phyloP scores from a whole-genome alignment of 2,888 invertebrate genomes.

The Diaprepes abbreviatus region DNA sequence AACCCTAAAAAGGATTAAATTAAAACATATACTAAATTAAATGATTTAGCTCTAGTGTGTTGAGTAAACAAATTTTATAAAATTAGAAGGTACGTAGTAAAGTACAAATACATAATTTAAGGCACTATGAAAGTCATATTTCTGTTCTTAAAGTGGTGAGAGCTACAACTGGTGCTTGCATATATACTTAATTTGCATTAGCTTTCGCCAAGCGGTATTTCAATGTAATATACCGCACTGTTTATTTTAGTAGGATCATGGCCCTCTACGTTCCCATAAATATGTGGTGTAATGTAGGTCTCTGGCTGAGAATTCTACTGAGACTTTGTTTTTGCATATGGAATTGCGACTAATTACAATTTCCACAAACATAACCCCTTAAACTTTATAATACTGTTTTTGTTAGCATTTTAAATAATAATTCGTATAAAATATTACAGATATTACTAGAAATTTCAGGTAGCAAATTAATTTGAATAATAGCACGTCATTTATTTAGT shows the following conservation, averaged over 20 bases:
- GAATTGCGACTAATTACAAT: slow-evolving; percentile 32
- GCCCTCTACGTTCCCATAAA: slow-evolving; percentile 29
- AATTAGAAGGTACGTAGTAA: neutral
- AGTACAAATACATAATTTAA: slow-evolving; percentile 2
- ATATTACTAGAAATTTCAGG: no score
- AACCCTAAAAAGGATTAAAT: no score
- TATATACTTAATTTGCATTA: slow-evolving; percentile 33
- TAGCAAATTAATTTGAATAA: no score
- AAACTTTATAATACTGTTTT: slow-evolving; percentile 23
- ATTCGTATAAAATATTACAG: neutral
- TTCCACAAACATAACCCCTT: slow-evolving; percentile 28
- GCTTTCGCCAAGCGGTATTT: slow-evolving; percentile 31
- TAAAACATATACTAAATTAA: no score
- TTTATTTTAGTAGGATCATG: slow-evolving; percentile 36
- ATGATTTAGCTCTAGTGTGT: no score
- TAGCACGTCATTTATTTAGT: no score
- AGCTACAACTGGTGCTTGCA: slow-evolving; percentile 15
- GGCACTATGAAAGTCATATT: neutral
- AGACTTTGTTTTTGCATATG: slow-evolving; percentile 35
- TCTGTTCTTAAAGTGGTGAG: slow-evolving; percentile 22
- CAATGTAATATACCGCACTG: slow-evolving; percentile 33
- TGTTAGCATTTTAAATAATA: slow-evolving; percentile 10
- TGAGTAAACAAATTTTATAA: no score
- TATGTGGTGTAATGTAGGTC: slow-evolving; percentile 28
- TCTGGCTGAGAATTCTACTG: slow-evolving; percentile 24